Evolutionary conservation across 2,888 invertebrate species (phyloP).

Genomic region (Amitus sp.): DNA sequence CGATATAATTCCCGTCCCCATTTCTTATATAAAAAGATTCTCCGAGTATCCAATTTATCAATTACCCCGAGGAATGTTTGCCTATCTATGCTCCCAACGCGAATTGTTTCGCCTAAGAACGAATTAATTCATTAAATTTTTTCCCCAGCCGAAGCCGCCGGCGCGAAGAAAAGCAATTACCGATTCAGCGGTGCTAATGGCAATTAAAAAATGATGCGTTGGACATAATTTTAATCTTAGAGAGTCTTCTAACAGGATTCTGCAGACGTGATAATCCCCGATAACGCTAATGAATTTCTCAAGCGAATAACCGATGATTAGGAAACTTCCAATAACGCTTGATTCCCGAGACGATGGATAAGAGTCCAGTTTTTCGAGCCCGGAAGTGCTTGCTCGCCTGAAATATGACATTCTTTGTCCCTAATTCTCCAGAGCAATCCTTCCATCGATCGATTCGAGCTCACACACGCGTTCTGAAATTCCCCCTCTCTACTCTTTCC

Average conservation of each 20-base stretch:
- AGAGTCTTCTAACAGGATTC: background rate
- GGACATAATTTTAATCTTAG: background rate
- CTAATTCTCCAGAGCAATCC: no score
- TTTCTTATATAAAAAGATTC: background rate
- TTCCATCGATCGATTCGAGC: no score
- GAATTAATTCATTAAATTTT: background rate
- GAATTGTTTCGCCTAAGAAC: background rate
- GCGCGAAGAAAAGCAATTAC: background rate
- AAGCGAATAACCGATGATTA: no score
- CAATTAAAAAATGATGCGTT: background rate
- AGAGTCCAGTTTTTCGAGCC: no score
- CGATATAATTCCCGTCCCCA: background rate
- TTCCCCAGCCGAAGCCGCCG: no score
- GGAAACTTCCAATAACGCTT: no score
- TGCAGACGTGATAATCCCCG: background rate
- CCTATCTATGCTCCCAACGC: background rate
- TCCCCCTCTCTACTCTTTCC: no score
- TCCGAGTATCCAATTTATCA: background rate
- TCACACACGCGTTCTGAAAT: no score
- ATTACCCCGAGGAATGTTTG: background rate
- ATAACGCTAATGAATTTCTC: background rate
- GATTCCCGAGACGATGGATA: no score
- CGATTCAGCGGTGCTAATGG: background rate
- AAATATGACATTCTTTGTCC: no score
- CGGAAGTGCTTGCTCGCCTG: no score